Conservation (phyloP, 2,888 invertebrate species). For the Cremastinae sp. region DNA sequence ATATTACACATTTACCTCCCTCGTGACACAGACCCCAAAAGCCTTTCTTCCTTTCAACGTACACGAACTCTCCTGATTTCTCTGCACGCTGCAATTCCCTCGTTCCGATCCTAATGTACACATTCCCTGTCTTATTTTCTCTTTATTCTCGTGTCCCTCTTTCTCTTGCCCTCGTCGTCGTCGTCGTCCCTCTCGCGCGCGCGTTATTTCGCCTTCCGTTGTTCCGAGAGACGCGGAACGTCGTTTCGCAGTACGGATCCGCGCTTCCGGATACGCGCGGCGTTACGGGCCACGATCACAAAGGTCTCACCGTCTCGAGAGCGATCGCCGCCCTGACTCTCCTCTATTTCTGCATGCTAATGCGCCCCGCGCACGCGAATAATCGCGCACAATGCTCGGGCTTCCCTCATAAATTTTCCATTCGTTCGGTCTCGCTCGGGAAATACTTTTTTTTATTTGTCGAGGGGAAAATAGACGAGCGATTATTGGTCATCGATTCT, state of each 20-base stretch:
- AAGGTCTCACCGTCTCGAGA: neutral
- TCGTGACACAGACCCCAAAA: conserved; percentile 3
- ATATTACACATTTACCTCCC: neutral
- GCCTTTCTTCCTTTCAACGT: conserved; percentile 34
- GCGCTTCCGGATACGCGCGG: conserved; percentile 30
- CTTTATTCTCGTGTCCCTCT: conserved; percentile 24
- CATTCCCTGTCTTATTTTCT: conserved; percentile 40
- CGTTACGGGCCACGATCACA: conserved; percentile 35
- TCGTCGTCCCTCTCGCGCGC: too few species aligned
- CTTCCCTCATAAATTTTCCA: neutral
- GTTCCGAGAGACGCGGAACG: conserved; percentile 17
- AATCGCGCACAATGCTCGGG: neutral
- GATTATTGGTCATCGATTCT: too few species aligned
- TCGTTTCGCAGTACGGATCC: conserved; percentile 8
- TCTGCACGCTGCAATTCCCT: conserved; percentile 50
- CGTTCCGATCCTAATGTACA: conserved; percentile 34
- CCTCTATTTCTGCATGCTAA: neutral
- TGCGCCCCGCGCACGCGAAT: neutral
- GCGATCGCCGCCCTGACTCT: neutral
- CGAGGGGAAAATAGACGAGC: neutral
- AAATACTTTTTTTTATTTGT: too few species aligned
- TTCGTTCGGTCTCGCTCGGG: too few species aligned
- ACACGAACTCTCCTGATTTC: conserved; percentile 55
- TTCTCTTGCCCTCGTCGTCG: conserved; percentile 49
- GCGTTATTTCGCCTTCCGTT: too few species aligned